Evolutionary conservation across 2,888 invertebrate genomes (phyloP), one percentile per base, ranked within the genome.

Genomic region (Geotrupes spiniger): DNA sequence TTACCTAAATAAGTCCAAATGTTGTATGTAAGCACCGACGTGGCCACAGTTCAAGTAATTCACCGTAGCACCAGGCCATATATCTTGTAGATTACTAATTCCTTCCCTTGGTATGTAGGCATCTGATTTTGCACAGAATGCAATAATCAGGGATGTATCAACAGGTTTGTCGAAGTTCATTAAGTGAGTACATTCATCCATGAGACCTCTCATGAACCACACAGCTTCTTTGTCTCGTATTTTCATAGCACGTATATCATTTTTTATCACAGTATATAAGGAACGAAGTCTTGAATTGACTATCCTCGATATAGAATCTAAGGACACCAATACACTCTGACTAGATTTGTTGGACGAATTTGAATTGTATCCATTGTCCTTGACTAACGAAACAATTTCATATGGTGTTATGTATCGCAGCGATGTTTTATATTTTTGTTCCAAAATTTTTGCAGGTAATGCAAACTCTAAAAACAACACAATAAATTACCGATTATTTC

Each of bases 121-220:
- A 71, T 95, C 95, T 63, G 88, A 83, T 57, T 84, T 84, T 0
- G 97, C 97, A 64, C 89, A 88, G 1, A 98, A 88, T 11, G 92
- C 89, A 54, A 93, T 94, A 50, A 94, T 89, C 41, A 97, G 76
- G 6, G 87, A 86, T 0, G 96, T 90, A 66, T 98, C 97, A 40
- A 84, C 84, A 0, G 90, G 90, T 10, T 85, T 77, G 1, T 92
- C 87, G 68, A 95, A 99, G 74, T 97, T 95, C 57, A 85, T 90
- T 29, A 99, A 76, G 75, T 97, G 96, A 0, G 98, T 99, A 70
- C 95, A 98, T 72, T 98, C 96, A 68, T 99, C 98, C 98, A 99
- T 98, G 59, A 98, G 85, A 0, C 96, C 95, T 39, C 91, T 78
- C 97, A 98, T 97, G 68, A 98, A 96, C 74, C 91, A 89, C 44